These are phyloP conservation scores for Vespertilio murinus DNA, from an alignment of 2,797 vertebrate species.

Conservation along the genomic window DNA sequence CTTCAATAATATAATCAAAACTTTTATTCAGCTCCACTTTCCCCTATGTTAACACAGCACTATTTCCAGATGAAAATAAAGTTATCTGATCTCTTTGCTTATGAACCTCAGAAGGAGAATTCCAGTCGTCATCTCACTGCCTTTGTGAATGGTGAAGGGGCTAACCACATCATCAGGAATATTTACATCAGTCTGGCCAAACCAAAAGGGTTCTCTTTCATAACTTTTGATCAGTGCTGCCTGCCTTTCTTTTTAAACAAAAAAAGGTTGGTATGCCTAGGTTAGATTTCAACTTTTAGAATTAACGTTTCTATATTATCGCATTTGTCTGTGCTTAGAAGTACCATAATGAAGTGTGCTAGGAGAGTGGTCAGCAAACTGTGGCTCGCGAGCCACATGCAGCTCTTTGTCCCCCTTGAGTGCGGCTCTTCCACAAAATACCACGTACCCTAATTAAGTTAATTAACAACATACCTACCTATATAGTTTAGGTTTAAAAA, in stretches of 20 bases:
- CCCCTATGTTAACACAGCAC: slow-evolving; percentile 19
- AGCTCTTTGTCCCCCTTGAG: too few species aligned
- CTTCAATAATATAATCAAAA: neutral
- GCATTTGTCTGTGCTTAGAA: slow-evolving; percentile 1
- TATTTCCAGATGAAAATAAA: slow-evolving; percentile 53
- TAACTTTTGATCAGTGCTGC: slow-evolving; percentile 56
- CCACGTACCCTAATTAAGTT: too few species aligned
- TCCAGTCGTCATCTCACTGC: neutral
- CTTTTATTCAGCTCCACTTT: neutral
- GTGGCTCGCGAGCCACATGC: too few species aligned
- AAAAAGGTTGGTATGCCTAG: slow-evolving; percentile 35
- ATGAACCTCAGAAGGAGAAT: slow-evolving; percentile 63
- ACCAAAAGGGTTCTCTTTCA: slow-evolving; percentile 44
- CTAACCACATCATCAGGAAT: slow-evolving; percentile 60
- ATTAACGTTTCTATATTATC: neutral
- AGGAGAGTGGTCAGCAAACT: neutral
- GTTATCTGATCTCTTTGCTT: slow-evolving; percentile 55
- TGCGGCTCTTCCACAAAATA: too few species aligned
- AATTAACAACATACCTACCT: too few species aligned
- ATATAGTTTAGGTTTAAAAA: too few species aligned
- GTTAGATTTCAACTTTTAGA: slow-evolving; percentile 3
- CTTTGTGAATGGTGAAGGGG: slow-evolving; percentile 56
- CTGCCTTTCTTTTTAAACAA: neutral
- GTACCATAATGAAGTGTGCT: neutral
- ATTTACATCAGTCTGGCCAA: slow-evolving; percentile 31